Base-by-base conservation (phyloP, 2,797 vertebrate genomes). In the Acanthopagrus latus region DNA sequence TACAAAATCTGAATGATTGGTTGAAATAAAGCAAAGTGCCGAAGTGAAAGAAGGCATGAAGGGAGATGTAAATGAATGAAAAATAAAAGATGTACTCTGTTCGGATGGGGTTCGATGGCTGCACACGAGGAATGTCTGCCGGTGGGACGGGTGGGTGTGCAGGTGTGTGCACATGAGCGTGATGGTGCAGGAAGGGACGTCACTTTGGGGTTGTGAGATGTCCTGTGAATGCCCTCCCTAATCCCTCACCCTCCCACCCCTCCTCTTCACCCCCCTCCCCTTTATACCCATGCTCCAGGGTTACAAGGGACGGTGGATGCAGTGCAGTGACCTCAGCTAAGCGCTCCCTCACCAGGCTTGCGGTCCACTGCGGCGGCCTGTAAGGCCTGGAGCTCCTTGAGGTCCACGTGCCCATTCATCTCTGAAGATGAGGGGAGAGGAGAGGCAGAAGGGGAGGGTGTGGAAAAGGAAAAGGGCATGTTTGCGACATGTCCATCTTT, bases 261-360 rank as follows among this genome's bases (percentile, higher is more conserved):
- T 77, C 23, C 25, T 71, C 60, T 67, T 74, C 47, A 54, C 29
- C 38, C 57, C 64, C 64, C 50, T 48, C 48, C 85, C 81, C 51
- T 75, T 41, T 64, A 71, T 55, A 62, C 86, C 75, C 46, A 66
- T 74, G 47, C 62, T 86, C 68, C 59, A 72, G 76, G 71, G 69
- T 44, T 77, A 55, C 38, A 57, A 33, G 67, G 91, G 89, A 50
- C 91, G 91, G 91, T 88, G 93, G 93, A 92, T 91, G 92, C 90
- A 94, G 92, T 86, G 78, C 75, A 86, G 71, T 93, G 91, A 95
- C 93, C 95, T 94, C 94, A 91, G 92, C 90, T 96, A 96, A 85
- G 91, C 85, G 93, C 94, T 95, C 97, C 96, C 98, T 99, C 97
- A 99, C 98, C 98, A 94, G 97, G 96, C 96, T 95, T 94, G 94